These are phyloP conservation scores for Drosophila asahinai DNA, from an alignment of 1,140 invertebrate genomes.

Conservation along the genomic window DNA sequence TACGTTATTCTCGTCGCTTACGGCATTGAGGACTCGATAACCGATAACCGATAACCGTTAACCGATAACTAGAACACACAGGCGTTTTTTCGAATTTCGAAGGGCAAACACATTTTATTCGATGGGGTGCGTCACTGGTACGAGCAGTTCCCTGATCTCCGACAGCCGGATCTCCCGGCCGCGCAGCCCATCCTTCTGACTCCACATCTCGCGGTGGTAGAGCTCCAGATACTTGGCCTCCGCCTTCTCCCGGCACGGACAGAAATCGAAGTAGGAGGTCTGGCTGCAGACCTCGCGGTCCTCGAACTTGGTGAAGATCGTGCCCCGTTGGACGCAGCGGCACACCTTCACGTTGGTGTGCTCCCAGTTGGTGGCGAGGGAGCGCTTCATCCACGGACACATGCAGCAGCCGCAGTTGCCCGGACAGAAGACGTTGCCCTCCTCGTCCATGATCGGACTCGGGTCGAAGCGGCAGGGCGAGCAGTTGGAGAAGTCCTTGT, in stretches of 20 bases:
- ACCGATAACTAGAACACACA: constrained; percentile 33
- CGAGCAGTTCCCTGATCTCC: constrained; percentile 56
- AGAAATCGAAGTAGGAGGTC: constrained; percentile 75
- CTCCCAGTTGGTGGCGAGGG: constrained; percentile 27
- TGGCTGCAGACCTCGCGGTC: constrained; percentile 62
- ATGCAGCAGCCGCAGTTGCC: constrained; percentile 79
- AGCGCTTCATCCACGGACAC: constrained; percentile 67
- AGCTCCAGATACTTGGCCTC: constrained; percentile 76
- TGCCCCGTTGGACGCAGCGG: constrained; percentile 64
- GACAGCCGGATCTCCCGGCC: constrained; percentile 51
- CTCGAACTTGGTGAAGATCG: constrained; percentile 62
- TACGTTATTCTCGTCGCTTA: constrained; percentile 13
- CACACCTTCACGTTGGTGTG: constrained; percentile 76
- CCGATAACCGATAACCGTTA: constrained; percentile 15
- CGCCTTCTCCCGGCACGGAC: constrained; percentile 78
- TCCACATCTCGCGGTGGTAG: constrained; percentile 69
- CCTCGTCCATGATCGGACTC: constrained; percentile 76
- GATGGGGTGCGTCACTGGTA: not conserved
- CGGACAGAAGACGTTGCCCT: constrained; percentile 76
- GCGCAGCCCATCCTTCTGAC: constrained; percentile 17
- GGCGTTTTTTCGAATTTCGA: constrained; percentile 20
- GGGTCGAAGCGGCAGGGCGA: constrained; percentile 71
- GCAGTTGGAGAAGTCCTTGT: constrained; percentile 72
- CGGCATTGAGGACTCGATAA: constrained; percentile 6
- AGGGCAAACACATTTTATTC: constrained; percentile 46